These are phyloP conservation scores for Alcedo quadribrachys DNA, from an alignment of 2,797 vertebrate species.

Conservation along the genomic window DNA sequence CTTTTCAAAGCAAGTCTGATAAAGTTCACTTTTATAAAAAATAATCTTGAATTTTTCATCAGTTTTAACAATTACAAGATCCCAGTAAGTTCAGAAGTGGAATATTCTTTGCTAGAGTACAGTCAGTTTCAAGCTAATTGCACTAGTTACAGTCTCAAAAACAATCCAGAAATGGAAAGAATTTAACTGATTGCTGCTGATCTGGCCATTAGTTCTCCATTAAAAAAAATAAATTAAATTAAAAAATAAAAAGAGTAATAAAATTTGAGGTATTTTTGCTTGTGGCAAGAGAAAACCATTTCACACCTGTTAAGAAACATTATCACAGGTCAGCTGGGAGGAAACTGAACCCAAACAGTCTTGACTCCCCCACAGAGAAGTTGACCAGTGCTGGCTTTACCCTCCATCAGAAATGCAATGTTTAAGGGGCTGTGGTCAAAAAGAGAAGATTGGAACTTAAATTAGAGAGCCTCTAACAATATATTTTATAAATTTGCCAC, in stretches of 20 bases:
- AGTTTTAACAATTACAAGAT: background rate
- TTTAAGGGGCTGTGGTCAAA: background rate
- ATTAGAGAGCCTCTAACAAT: background rate
- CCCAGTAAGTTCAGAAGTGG: background rate
- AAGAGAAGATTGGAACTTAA: background rate
- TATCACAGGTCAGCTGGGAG: background rate
- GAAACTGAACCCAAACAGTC: background rate
- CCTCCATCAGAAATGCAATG: background rate
- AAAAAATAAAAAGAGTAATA: background rate
- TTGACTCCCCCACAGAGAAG: background rate
- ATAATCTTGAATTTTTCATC: background rate
- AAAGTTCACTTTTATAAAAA: background rate
- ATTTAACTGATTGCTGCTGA: background rate
- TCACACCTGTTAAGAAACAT: background rate
- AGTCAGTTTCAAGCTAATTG: background rate
- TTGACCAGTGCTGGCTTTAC: background rate
- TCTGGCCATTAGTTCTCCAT: background rate
- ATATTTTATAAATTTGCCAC: background rate
- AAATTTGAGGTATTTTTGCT: background rate
- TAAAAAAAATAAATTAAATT: background rate
- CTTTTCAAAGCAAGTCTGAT: background rate
- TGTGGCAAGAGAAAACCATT: background rate
- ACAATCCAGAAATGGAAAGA: background rate
- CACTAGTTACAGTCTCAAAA: background rate
- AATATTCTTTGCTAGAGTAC: background rate